Base-by-base conservation (phyloP, 2,888 invertebrate genomes). In the Aspidapion aeneum region DNA sequence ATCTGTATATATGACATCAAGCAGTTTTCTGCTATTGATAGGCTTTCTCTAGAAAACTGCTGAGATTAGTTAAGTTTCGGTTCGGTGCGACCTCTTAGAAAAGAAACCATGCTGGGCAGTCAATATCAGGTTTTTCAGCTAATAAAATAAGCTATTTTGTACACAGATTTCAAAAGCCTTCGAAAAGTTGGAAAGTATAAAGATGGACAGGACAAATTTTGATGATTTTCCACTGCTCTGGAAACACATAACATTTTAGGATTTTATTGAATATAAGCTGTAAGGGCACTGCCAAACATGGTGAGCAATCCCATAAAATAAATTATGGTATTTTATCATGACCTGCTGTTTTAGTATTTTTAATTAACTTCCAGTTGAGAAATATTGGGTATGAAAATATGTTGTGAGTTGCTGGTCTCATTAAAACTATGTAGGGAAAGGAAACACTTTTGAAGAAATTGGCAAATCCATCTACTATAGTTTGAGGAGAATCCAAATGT, bases 41-140 rank as follows among this genome's bases (percentile, higher is more conserved):
- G 35, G 5, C 35, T 35, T 35, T 35, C 12, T 35, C 5, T 35
- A 19, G n/a, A 52, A 52, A 52, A n/a, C 52, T 18, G 52, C 18
- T 18, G n/a, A 52, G 18, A 52, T 52, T 52, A 18, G 52, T 52
- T 18, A 52, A 17, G 17, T 5, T 52, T 52, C n/a, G 7, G 52
- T 52, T 18, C 3, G 7, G 17, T 5, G 3, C 3, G 35, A 35
- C 52, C 19, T 18, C 19, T 5, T 52, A 17, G 52, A 52, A 52
- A 18, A 52, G 52, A 52, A 52, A n/a, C 52, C 52, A 52, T 52
- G 52, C n/a, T 52, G 52, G 17, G 17, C 18, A 18, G 52, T 52
- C 52, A n/a, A 52, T 17, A 52, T 52, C 18, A 52, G 17, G 19
- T 19, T 52, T 52, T 52, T 52, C 5, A 52, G 7, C 52, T 52